Percentiles rank a stretch among this genome's conserved stretches.
These are phyloP conservation scores for Acheta domesticus DNA, from an alignment of 2,888 invertebrate genomes.

Conservation along the genomic window DNA sequence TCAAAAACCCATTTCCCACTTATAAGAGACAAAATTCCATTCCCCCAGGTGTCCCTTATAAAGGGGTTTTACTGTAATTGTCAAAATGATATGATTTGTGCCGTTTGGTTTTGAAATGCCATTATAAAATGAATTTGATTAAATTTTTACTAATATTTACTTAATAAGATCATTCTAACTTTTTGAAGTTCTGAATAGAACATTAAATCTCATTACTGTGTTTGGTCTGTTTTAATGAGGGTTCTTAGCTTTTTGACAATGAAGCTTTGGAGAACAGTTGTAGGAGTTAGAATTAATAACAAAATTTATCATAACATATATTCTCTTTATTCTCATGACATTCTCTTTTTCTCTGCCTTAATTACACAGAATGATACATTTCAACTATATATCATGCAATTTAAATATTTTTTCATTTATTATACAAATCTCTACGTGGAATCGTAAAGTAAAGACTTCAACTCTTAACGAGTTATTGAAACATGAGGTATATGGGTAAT, in stretches of 20 bases:
- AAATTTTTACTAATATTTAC: too few relatives aligned
- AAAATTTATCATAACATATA: background rate
- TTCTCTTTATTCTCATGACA: background rate
- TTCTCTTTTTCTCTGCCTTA: background rate
- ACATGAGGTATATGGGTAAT: conserved; percentile 26
- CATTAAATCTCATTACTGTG: too few relatives aligned
- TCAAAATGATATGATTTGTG: too few relatives aligned
- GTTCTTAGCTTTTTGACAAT: background rate
- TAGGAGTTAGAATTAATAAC: background rate
- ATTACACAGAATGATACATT: conserved; percentile 8
- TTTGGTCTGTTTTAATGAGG: too few relatives aligned
- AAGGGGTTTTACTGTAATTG: too few relatives aligned
- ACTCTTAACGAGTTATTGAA: conserved; percentile 3
- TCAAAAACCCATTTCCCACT: too few relatives aligned
- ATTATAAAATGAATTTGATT: too few relatives aligned
- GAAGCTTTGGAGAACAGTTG: background rate
- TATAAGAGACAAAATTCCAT: too few relatives aligned
- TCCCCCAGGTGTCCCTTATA: too few relatives aligned
- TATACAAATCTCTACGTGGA: conserved; percentile 19
- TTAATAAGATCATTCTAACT: too few relatives aligned
- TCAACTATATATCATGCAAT: background rate
- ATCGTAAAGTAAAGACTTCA: conserved; percentile 22
- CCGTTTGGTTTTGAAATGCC: too few relatives aligned
- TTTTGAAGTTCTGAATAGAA: too few relatives aligned
- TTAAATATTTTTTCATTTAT: conserved; percentile 12